Conservation (phyloP, 2,113 vertebrate genomes). For the Cromileptes altivelis region DNA sequence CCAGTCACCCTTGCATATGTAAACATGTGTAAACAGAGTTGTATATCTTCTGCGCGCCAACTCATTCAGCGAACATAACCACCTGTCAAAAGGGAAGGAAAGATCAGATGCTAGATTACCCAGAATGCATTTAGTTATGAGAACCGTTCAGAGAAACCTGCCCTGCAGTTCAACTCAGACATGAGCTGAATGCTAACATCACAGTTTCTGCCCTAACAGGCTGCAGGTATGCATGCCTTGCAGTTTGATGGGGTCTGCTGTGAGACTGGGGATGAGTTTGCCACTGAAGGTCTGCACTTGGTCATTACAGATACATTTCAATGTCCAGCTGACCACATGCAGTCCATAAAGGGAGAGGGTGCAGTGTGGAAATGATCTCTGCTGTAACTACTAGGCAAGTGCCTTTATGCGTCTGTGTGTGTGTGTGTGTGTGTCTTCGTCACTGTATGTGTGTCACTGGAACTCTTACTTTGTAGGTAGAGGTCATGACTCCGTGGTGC, state of each 20-base stretch:
- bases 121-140: constrained; percentile 39
- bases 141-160: constrained; percentile 39
- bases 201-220: constrained; percentile 5
- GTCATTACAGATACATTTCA: constrained; percentile 47
- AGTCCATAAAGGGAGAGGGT: constrained; percentile 4
- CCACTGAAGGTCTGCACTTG: constrained; percentile 33
- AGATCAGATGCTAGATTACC: constrained; percentile 36
- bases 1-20: not conserved
- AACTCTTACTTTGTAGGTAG: constrained; percentile 12
- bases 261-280: constrained; percentile 48
- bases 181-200: constrained; percentile 48
- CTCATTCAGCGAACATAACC: constrained; percentile 32
- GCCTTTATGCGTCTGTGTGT: constrained; percentile 1
- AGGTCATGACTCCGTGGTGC: constrained; percentile 25
- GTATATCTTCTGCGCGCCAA: constrained; percentile 4
- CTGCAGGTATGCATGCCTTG: constrained; percentile 17
- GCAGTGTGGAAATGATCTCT: constrained; percentile 40
- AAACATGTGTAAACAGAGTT: constrained; percentile 9
- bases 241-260: constrained; percentile 31
- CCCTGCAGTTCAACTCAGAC: constrained; percentile 34
- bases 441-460: not conserved
- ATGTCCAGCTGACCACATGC: constrained; percentile 15
- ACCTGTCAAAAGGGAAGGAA: constrained; percentile 8
- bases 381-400: constrained; percentile 33
- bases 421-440: not conserved